Evolutionary conservation across 2,797 vertebrate species (phyloP), one percentile per base, ranked within the genome.

Genomic region (Thalassophryne amazonica): DNA sequence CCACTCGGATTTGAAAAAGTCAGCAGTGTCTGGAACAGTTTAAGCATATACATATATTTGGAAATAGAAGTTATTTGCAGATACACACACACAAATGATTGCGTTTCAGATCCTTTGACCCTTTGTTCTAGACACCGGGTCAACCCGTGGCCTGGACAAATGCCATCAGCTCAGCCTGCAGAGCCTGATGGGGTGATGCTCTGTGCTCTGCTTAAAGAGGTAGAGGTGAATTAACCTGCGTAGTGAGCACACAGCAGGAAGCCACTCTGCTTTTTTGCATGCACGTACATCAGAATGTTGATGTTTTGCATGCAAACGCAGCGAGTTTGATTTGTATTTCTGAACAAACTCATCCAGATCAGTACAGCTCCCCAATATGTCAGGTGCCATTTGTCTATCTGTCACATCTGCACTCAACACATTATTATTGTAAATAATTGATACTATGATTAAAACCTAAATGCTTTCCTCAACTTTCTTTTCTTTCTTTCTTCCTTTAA

Each of bases 191-290:
- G 63, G 37, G 57, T n/a, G n/a, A n/a, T n/a, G n/a, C n/a, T n/a
- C n/a, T n/a, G 61, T 32, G 12, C 47, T 55, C 77, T 82, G 73
- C 71, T 85, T 80, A 78, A 80, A 78, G 45, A 60, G 68, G 76
- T 86, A 87, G 78, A 80, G 71, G 42, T 72, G 69, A 78, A 86
- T 83, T 83, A 80, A 86, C 80, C 77, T 87, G 65, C 58, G 57
- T 10, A 46, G 38, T 1, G 12, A 65, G 68, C 49, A 30, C 58
- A 11, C 15, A 11, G 4, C 31, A 6, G 61, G 56, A 60, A 59
- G 34, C 23, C 55, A 15, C 39, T 50, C 41, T 51, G 55, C 33
- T 53, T 45, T 59, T 2, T 21, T n/a, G n/a, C n/a, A n/a, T n/a
- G n/a, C n/a, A n/a, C n/a, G n/a, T n/a, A n/a, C n/a, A n/a, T n/a